Percentiles rank a stretch among this genome's conserved stretches.
Evolutionary conservation across 2,797 vertebrate genomes (phyloP).

Genomic region (Phrynocephalus guinanensis): DNA sequence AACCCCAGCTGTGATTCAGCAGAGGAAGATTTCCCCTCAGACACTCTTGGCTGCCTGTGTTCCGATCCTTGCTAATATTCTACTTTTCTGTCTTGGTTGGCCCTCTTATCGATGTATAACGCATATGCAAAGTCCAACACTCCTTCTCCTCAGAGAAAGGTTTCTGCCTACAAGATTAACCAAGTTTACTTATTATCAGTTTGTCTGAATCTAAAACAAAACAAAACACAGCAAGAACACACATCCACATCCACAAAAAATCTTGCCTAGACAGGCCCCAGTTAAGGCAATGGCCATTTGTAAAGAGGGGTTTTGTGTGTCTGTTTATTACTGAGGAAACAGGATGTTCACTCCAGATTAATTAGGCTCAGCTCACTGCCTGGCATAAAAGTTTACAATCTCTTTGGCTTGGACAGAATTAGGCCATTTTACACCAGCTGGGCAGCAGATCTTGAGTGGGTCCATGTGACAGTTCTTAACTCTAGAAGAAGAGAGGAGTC

Average conservation of each 20-base stretch:
- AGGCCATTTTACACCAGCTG: slow-evolving; percentile 19
- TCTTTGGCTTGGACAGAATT: background rate
- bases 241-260: background rate
- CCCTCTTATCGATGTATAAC: slow-evolving; percentile 44
- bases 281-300: slow-evolving; percentile 19
- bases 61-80: slow-evolving; percentile 63
- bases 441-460: slow-evolving; percentile 22
- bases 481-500: slow-evolving; percentile 7
- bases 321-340: slow-evolving; percentile 22
- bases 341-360: slow-evolving; percentile 29
- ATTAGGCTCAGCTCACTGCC: slow-evolving; percentile 19
- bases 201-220: background rate
- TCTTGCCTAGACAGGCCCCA: background rate
- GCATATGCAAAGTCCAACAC: background rate
- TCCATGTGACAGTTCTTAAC: background rate
- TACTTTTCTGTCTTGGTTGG: slow-evolving; percentile 46
- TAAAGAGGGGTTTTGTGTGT: background rate
- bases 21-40: slow-evolving; percentile 42
- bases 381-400: slow-evolving; percentile 2
- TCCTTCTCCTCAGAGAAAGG: background rate
- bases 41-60: background rate
- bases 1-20: background rate
- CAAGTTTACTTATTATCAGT: slow-evolving; percentile 42
- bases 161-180: slow-evolving; percentile 34
- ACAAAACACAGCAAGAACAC: background rate